Evolutionary conservation across 2,888 invertebrate genomes (phyloP).

Genomic region (Coremacera marginata): DNA sequence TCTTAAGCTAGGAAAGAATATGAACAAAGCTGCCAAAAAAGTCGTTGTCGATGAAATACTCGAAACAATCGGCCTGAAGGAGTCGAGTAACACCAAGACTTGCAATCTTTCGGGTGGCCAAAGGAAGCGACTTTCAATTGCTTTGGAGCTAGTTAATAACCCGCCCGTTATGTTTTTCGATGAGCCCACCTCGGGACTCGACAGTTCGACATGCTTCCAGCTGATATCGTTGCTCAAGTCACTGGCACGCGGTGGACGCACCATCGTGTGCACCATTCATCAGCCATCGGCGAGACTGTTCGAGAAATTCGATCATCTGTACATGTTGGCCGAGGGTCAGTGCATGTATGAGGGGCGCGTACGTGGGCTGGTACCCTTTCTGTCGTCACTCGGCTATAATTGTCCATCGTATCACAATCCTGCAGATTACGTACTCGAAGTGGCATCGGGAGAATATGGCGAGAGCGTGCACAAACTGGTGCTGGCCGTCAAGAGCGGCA

Average conservation of each 20-base stretch:
- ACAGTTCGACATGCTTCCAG: conserved; percentile 94
- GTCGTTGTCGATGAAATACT: conserved; percentile 88
- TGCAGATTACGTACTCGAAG: conserved; percentile 97
- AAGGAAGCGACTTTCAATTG: conserved; percentile 90
- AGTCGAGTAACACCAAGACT: conserved; percentile 84
- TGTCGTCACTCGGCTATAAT: conserved; percentile 85
- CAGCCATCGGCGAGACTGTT: conserved; percentile 96
- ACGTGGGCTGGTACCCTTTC: conserved; percentile 86
- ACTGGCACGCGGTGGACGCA: conserved; percentile 87
- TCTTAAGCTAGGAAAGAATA: conserved; percentile 87
- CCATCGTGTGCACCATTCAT: conserved; percentile 96
- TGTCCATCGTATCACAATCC: conserved; percentile 98
- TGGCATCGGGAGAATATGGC: conserved; percentile 95
- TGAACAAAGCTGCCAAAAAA: conserved; percentile 79
- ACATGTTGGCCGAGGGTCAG: conserved; percentile 91
- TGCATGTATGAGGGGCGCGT: conserved; percentile 93
- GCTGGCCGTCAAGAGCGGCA: conserved; percentile 84
- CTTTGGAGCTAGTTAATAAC: conserved; percentile 93
- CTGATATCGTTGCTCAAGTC: conserved; percentile 90
- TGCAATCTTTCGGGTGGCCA: conserved; percentile 90
- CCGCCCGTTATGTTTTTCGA: conserved; percentile 98
- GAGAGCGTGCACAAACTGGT: conserved; percentile 88
- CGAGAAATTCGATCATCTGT: conserved; percentile 95
- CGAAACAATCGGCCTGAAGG: conserved; percentile 84
- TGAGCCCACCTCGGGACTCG: conserved; percentile 93